phyloP scores from a whole-genome alignment of 2,113 vertebrate genomes.

The Mastomys coucha region DNA sequence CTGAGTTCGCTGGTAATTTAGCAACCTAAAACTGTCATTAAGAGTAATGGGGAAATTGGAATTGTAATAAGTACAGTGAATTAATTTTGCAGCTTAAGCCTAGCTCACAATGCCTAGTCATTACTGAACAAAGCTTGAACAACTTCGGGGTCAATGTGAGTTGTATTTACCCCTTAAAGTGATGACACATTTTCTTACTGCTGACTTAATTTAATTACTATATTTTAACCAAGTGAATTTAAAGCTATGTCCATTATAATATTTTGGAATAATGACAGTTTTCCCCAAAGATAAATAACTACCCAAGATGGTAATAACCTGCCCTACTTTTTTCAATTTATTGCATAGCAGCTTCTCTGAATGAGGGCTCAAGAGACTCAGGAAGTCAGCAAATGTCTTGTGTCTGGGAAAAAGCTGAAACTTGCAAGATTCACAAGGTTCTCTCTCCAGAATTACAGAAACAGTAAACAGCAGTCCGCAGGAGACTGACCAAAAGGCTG shows the following conservation, averaged over 20 bases:
- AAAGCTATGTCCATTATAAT: constrained; percentile 35
- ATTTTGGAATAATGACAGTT: background rate
- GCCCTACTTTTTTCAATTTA: background rate
- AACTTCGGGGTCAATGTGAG: constrained; percentile 14
- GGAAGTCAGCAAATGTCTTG: background rate
- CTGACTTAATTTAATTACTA: background rate
- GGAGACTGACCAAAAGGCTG: background rate
- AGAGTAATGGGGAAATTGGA: constrained; percentile 54
- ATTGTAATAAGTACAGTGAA: constrained; percentile 13
- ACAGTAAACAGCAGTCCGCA: background rate
- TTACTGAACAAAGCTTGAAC: constrained; percentile 28
- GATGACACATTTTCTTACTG: background rate
- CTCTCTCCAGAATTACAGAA: background rate
- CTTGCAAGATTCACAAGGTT: background rate
- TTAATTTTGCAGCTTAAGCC: constrained; percentile 52
- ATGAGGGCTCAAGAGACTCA: background rate
- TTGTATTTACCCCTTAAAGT: constrained; percentile 13
- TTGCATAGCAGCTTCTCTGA: background rate
- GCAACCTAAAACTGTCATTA: constrained; percentile 64
- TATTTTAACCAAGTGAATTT: background rate
- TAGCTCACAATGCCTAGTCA: background rate
- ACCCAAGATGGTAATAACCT: background rate
- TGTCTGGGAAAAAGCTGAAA: background rate
- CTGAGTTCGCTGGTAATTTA: constrained; percentile 50
- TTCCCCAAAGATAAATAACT: background rate